These are phyloP conservation scores for Agriotes lineatus DNA, from an alignment of 2,888 invertebrate species.

Conservation along the genomic window DNA sequence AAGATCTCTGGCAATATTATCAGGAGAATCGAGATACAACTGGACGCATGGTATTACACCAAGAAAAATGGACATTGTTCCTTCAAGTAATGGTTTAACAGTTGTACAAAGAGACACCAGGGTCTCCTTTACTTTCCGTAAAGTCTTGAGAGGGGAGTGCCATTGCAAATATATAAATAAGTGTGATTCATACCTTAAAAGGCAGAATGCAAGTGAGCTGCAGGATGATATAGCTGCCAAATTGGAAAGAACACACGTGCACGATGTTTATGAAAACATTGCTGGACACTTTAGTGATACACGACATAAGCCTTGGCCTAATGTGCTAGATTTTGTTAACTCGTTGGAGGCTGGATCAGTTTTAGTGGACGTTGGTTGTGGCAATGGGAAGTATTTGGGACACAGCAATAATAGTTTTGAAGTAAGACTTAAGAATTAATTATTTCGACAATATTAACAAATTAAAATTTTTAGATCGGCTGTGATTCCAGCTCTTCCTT, in stretches of 20 bases:
- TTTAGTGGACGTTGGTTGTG: constrained; percentile 94
- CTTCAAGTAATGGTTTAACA: constrained; percentile 70
- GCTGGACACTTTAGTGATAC: constrained; percentile 96
- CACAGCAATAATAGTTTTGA: constrained; percentile 71
- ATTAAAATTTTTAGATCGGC: constrained; percentile 78
- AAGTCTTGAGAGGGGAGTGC: constrained; percentile 71
- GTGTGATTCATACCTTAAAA: constrained; percentile 74
- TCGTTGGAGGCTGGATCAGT: constrained; percentile 76
- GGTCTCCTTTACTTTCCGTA: constrained; percentile 90
- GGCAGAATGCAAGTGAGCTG: constrained; percentile 57
- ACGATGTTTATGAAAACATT: constrained; percentile 93
- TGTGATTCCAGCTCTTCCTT: constrained; percentile 84
- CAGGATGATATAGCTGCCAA: constrained; percentile 71
- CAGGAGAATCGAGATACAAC: constrained; percentile 77
- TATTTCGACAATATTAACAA: no score
- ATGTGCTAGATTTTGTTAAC: constrained; percentile 83
- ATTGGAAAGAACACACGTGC: constrained; percentile 83
- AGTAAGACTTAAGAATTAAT: no score
- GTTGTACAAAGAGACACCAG: constrained; percentile 70
- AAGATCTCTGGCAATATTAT: constrained; percentile 84
- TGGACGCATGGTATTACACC: constrained; percentile 93
- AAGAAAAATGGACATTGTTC: constrained; percentile 81
- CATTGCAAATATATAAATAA: constrained; percentile 73
- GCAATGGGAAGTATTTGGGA: constrained; percentile 97
- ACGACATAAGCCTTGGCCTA: constrained; percentile 94